Conservation (phyloP, 64 coral and sea anemone species). For the Anthopleura sola region DNA sequence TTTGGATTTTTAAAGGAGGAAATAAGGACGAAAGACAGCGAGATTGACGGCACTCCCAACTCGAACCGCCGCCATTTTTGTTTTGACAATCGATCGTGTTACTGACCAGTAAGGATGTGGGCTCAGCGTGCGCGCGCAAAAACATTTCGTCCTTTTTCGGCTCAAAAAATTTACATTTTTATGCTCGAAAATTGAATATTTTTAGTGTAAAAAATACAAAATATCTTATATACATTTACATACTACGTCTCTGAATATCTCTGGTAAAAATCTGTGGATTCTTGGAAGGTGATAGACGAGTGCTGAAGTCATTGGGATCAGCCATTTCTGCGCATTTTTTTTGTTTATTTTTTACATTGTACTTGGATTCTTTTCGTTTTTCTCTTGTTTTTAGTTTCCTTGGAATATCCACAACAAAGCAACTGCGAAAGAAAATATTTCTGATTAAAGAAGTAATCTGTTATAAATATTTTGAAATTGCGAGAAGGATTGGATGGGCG, state of each 20-base stretch:
- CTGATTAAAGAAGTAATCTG: too few relatives aligned
- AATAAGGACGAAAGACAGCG: background rate
- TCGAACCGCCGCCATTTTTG: background rate
- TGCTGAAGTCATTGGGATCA: background rate
- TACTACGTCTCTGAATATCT: background rate
- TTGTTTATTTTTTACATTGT: background rate
- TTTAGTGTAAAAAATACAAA: too few relatives aligned
- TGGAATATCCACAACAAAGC: background rate
- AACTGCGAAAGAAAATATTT: background rate
- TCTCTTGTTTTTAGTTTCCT: background rate
- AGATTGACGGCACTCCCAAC: background rate
- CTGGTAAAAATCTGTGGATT: too few relatives aligned
- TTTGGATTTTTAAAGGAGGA: background rate
- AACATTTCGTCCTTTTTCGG: too few relatives aligned
- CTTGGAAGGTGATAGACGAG: too few relatives aligned
- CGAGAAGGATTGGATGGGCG: too few relatives aligned
- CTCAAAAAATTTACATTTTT: background rate
- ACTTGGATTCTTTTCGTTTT: background rate
- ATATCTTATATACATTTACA: too few relatives aligned
- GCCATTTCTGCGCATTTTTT: background rate
- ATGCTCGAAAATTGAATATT: too few relatives aligned
- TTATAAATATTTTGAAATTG: too few relatives aligned
- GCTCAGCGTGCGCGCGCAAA: background rate
- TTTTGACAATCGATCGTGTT: background rate
- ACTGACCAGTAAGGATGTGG: background rate